phyloP scores from a whole-genome alignment of 2,888 invertebrate genomes.

The Ischnus inquisitorius region DNA sequence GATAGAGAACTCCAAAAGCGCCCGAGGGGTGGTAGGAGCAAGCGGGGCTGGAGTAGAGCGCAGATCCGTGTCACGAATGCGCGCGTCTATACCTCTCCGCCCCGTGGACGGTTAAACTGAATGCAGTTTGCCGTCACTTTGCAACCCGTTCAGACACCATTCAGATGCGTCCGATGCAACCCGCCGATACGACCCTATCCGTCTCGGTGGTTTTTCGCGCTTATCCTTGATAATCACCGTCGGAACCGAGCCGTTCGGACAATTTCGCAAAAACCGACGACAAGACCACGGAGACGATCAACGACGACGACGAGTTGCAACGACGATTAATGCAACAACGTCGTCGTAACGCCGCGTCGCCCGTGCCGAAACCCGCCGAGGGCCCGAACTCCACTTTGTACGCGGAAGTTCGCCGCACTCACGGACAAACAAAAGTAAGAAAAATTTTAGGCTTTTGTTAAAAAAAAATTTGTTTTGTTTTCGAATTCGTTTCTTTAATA shows the following conservation, averaged over 20 bases:
- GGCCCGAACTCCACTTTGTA: background rate
- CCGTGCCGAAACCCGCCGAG: background rate
- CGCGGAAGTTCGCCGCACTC: background rate
- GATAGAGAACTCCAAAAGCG: conserved; percentile 29
- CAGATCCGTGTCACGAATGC: conserved; percentile 83
- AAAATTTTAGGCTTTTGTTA: background rate
- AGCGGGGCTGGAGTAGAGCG: conserved; percentile 66
- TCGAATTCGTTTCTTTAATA: conserved; percentile 5
- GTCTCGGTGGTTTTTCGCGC: background rate
- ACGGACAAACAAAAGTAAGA: background rate
- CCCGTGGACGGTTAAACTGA: conserved; percentile 74
- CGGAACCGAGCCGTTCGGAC: background rate
- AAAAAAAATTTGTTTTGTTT: background rate
- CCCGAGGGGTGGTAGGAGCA: conserved; percentile 51
- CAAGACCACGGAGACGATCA: background rate
- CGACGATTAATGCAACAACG: background rate
- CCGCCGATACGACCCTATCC: conserved; percentile 45
- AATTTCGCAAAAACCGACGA: background rate
- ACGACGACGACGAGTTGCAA: background rate
- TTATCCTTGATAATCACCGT: background rate
- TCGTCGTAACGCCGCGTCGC: background rate
- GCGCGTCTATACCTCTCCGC: conserved; percentile 79
- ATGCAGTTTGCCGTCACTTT: conserved; percentile 83
- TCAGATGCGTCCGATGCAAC: conserved; percentile 82
- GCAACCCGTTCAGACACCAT: conserved; percentile 82